A percentile compares a stretch with the other conserved stretches of the same genome.
Evolutionary conservation across 2,797 vertebrate species (phyloP).

Genomic region (Lemur catta): DNA sequence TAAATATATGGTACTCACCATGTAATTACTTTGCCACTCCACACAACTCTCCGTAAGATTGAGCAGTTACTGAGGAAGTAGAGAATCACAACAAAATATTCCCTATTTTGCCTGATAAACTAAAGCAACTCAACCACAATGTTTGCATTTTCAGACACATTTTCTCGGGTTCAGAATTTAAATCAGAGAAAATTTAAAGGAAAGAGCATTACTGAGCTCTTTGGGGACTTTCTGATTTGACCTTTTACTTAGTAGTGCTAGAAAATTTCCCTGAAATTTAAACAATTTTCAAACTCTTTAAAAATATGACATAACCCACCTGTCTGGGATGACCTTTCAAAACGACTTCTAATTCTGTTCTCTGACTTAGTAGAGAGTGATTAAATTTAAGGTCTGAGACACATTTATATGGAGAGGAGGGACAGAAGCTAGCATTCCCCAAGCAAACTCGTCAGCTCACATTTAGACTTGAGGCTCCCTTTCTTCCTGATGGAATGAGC

Average conservation of each 20-base stretch:
- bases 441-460: neutral
- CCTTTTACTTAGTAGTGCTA: constrained; percentile 67
- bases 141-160: constrained; percentile 51
- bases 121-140: constrained; percentile 12
- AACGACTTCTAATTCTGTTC: constrained; percentile 60
- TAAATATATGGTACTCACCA: constrained; percentile 79
- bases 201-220: constrained; percentile 37
- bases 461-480: neutral
- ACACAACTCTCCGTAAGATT: constrained; percentile 72
- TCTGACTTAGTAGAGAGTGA: constrained; percentile 46
- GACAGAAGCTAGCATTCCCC: neutral
- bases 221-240: constrained; percentile 65
- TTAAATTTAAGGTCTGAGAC: constrained; percentile 51
- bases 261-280: constrained; percentile 68
- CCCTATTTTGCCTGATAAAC: constrained; percentile 57
- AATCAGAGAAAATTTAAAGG: constrained; percentile 49
- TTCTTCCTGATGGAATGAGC: neutral
- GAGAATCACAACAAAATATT: constrained; percentile 69
- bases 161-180: constrained; percentile 59
- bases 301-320: constrained; percentile 62
- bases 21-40: constrained; percentile 79
- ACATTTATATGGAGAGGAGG: neutral
- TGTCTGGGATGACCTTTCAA: constrained; percentile 71
- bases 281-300: constrained; percentile 70
- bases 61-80: constrained; percentile 68